Conservation (phyloP, 1,140 invertebrate species). For the Helicoverpa armigera region DNA sequence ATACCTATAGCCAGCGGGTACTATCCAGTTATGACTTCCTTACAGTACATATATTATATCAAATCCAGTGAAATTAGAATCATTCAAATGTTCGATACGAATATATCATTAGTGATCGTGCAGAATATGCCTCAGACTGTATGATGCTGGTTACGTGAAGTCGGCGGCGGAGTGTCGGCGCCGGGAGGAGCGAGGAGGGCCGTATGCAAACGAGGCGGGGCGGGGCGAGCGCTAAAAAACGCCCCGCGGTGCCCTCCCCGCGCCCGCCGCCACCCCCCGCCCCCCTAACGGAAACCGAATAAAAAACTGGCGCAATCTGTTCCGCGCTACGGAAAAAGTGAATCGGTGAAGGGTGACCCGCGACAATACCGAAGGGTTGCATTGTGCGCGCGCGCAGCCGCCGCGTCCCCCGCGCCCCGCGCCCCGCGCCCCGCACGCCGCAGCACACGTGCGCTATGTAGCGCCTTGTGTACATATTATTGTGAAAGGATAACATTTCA, state of each 20-base stretch:
- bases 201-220: conserved; percentile 66
- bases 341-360: conserved; percentile 61
- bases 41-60: too few species aligned
- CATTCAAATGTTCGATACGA: too few species aligned
- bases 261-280: conserved; percentile 51
- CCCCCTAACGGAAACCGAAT: conserved; percentile 53
- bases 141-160: too few species aligned
- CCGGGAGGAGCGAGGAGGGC: conserved; percentile 24
- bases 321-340: conserved; percentile 60
- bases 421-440: conserved; percentile 28
- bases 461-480: conserved; percentile 33
- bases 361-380: conserved; percentile 59
- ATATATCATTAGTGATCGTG: too few species aligned
- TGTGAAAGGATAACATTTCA: conserved; percentile 54
- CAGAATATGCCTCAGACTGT: too few species aligned
- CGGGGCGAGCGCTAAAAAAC: conserved; percentile 66
- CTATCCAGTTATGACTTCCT: too few species aligned
- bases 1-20: too few species aligned
- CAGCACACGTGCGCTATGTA: conserved; percentile 51
- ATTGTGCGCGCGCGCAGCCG: conserved; percentile 58
- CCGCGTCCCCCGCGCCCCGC: conserved; percentile 6
- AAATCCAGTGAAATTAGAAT: too few species aligned
- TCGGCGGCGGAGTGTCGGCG: conserved; percentile 25
- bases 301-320: conserved; percentile 65
- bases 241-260: conserved; percentile 55